phyloP scores from a whole-genome alignment of 2,888 invertebrate species.

The Dexiosoma caninum region DNA sequence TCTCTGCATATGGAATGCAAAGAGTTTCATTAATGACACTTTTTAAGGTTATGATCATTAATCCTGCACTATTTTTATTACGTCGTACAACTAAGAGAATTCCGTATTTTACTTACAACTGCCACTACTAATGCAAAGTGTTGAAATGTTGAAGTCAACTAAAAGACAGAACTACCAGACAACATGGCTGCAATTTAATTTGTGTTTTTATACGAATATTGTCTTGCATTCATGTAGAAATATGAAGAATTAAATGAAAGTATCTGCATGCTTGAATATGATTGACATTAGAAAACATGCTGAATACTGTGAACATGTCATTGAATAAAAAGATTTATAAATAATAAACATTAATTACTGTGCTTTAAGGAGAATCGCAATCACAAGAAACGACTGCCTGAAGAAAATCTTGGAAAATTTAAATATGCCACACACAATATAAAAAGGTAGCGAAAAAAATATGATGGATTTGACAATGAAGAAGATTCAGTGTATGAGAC shows the following conservation, averaged over 20 bases:
- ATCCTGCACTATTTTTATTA: constrained; percentile 3
- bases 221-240: neutral
- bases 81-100: neutral
- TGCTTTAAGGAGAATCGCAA: constrained; percentile 30
- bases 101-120: neutral
- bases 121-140: neutral
- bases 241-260: neutral
- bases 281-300: constrained; percentile 56
- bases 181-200: constrained; percentile 8
- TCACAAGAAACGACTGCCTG: neutral
- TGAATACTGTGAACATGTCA: constrained; percentile 59
- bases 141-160: constrained; percentile 2
- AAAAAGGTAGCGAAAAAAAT: constrained; percentile 30
- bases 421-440: constrained; percentile 9
- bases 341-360: constrained; percentile 59
- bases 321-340: constrained; percentile 58
- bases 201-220: neutral
- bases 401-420: neutral
- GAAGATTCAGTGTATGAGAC: neutral
- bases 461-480: neutral
- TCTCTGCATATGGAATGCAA: too few species aligned
- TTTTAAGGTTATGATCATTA: constrained; percentile 15
- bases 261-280: constrained; percentile 15
- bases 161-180: constrained; percentile 35
- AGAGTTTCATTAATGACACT: too few species aligned